Base-by-base conservation (phyloP, 2,113 vertebrate species). In the Phrynosoma blainvillii region DNA sequence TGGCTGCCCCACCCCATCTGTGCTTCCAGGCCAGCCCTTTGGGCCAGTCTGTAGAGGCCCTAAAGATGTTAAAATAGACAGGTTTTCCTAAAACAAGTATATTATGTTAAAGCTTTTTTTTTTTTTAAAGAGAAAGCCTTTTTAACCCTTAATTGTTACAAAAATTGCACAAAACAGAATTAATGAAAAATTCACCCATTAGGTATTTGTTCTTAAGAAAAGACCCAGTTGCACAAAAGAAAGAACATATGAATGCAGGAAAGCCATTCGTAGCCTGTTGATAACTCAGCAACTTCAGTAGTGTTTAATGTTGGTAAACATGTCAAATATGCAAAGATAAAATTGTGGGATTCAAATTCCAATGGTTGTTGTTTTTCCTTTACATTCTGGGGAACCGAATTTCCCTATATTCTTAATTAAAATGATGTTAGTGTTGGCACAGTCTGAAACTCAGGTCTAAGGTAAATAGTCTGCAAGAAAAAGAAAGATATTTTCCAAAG, bases 161-260 rank as follows among this genome's bases (percentile, higher is more conserved):
- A 12, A 87, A 20, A 25, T 56, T 9, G 5, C 54, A 88, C 21
- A 30, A 42, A 27, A 1, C 1, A 89, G 4, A 11, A 84, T 30
- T 83, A 83, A 70, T 88, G 88, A 30, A 89, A 90, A 91, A 88
- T 85, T 79, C 11, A 14, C 52, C 82, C 91, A 56, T 71, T 81
- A 6, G 65, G 80, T 68, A 8, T 82, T 42, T 90, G 20, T 2
- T 36, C 86, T 88, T 92, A 75, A 59, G 66, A 91, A 88, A 52
- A 18, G 40, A 4, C 32, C 66, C 74, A 66, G 2, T 25, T 81
- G 20, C 52, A 87, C 68, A 68, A 87, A 18, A 84, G 54, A 59
- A 56, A 88, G 42, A 89, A 78, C 36, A 42, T 73, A 73, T 0
- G 0, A 90, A 74, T 21, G 59, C 40, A 86, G 56, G 75, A 86